phyloP scores from a whole-genome alignment of 2,113 vertebrate species.

The Choloepus hoffmanni region DNA sequence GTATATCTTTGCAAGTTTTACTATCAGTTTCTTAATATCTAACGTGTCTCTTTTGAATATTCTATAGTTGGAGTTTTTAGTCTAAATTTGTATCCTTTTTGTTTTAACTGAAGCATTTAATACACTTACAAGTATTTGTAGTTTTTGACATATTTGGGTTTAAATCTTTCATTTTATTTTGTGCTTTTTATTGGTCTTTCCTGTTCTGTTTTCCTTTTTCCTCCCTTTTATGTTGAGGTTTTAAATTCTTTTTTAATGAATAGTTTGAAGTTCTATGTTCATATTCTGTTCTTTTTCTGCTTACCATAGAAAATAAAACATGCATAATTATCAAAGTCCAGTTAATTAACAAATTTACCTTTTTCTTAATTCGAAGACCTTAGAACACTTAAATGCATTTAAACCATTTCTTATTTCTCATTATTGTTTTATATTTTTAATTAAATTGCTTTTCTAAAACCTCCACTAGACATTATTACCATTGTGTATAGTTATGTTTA shows the following conservation, averaged over 20 bases:
- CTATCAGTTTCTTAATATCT: neutral
- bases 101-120: slow-evolving; percentile 13
- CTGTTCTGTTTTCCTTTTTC: neutral
- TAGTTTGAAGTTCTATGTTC: neutral
- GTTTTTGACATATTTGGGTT: neutral
- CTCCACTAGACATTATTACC: neutral
- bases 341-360: neutral
- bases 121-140: neutral
- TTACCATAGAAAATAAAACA: neutral
- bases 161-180: neutral
- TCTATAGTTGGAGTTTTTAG: neutral
- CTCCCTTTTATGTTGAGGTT: neutral
- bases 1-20: neutral
- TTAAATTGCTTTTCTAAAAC: neutral
- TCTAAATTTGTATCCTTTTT: neutral
- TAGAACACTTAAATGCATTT: neutral
- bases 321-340: neutral
- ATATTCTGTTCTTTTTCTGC: neutral
- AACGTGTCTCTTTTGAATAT: neutral
- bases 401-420: neutral
- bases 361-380: neutral
- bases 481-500: neutral
- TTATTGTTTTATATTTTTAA: neutral
- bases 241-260: neutral
- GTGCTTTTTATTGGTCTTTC: neutral